Conservation (phyloP, 1,140 invertebrate species). For the Drosophila kepulauana region DNA sequence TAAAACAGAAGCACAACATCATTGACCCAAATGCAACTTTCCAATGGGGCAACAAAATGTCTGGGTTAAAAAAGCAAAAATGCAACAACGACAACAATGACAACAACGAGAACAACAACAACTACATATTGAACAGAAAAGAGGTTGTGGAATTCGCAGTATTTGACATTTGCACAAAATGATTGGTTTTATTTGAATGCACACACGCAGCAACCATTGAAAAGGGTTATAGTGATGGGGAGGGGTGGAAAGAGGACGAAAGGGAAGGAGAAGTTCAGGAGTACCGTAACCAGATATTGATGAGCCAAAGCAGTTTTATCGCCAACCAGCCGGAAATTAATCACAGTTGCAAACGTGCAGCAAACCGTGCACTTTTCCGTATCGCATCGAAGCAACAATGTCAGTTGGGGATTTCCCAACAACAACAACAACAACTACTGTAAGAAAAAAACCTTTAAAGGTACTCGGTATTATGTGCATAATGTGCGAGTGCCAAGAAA, state of each 20-base stretch:
- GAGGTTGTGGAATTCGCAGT: slow-evolving; percentile 42
- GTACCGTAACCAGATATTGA: slow-evolving; percentile 59
- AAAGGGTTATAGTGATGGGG: no score
- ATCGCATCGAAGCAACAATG: slow-evolving; percentile 19
- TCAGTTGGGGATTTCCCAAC: background rate
- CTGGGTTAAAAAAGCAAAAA: slow-evolving; percentile 15
- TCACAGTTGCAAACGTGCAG: slow-evolving; percentile 55
- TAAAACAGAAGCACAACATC: slow-evolving; percentile 55
- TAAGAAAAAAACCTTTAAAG: no score
- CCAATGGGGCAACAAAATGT: slow-evolving; percentile 28
- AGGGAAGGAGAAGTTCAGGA: background rate
- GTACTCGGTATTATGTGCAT: background rate
- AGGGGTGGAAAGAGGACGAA: no score
- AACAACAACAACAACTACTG: background rate
- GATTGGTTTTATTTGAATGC: slow-evolving; percentile 59
- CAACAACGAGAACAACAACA: background rate
- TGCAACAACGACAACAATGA: no score
- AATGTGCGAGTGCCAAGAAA: slow-evolving; percentile 4
- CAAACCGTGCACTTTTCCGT: slow-evolving; percentile 41
- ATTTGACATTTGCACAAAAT: slow-evolving; percentile 59
- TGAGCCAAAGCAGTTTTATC: slow-evolving; percentile 64
- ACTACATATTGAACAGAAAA: slow-evolving; percentile 1
- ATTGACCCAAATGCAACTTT: slow-evolving; percentile 53
- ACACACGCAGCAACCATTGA: slow-evolving; percentile 36
- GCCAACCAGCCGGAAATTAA: slow-evolving; percentile 63